phyloP scores from a whole-genome alignment of 2,113 vertebrate species.

The Melanotaenia duboulayi region DNA sequence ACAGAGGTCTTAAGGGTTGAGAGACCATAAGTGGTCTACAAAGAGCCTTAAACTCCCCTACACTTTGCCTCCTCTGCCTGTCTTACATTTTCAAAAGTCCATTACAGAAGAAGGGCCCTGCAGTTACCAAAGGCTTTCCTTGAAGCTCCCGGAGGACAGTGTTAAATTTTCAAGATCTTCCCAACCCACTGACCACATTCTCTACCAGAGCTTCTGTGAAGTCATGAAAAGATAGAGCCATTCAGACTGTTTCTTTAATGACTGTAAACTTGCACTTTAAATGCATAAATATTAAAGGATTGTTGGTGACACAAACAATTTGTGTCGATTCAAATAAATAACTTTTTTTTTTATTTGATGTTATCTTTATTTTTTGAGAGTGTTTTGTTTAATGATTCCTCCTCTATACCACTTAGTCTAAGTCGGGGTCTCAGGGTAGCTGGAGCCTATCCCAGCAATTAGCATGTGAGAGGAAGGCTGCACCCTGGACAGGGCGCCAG shows the following conservation, averaged over 20 bases:
- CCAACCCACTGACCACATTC: constrained; percentile 35
- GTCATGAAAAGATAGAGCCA: constrained; percentile 23
- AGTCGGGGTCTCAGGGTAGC: too few relatives aligned
- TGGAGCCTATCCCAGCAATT: too few relatives aligned
- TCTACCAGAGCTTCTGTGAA: constrained; percentile 13
- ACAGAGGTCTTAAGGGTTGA: constrained; percentile 43
- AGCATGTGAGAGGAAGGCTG: too few relatives aligned
- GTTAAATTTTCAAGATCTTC: constrained; percentile 54
- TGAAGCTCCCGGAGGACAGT: constrained; percentile 45
- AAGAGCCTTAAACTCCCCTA: constrained; percentile 40
- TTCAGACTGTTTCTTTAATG: constrained; percentile 19
- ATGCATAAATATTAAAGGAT: background rate
- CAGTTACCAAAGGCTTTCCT: constrained; percentile 31
- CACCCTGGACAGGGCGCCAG: too few relatives aligned
- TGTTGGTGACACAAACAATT: background rate
- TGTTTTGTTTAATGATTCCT: too few relatives aligned
- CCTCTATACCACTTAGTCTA: too few relatives aligned
- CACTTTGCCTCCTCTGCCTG: constrained; percentile 12
- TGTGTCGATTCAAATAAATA: background rate
- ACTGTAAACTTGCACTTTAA: constrained; percentile 1
- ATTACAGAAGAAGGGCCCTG: constrained; percentile 36
- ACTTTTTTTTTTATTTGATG: background rate
- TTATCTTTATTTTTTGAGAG: too few relatives aligned
- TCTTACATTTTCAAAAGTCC: constrained; percentile 34
- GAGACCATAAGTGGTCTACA: constrained; percentile 49